Evolutionary conservation across 2,113 vertebrate species (phyloP).

Genomic region (Atherinomorus stipes): DNA sequence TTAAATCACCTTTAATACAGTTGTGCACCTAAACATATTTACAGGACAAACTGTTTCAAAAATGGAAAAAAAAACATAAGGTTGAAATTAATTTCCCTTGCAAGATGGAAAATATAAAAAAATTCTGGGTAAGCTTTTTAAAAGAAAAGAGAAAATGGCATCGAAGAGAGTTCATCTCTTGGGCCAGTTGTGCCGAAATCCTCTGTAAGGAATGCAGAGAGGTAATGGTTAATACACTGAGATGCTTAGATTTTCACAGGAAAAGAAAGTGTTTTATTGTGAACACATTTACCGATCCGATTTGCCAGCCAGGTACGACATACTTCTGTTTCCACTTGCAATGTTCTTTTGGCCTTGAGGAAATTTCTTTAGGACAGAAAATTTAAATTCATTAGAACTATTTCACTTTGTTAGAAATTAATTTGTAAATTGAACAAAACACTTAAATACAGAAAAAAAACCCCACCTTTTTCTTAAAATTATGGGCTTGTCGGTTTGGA

Average conservation of each 20-base stretch:
- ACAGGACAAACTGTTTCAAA: conserved; percentile 49
- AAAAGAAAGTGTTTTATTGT: background rate
- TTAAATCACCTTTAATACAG: conserved; percentile 70
- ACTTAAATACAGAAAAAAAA: background rate
- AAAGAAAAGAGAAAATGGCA: conserved; percentile 25
- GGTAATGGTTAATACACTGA: background rate
- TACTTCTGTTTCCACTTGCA: conserved; percentile 86
- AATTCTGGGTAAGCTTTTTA: background rate
- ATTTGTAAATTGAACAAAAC: background rate
- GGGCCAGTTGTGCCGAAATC: conserved; percentile 92
- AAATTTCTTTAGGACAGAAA: conserved; percentile 81
- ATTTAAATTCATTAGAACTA: background rate
- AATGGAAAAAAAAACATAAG: conserved; percentile 39
- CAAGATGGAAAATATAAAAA: background rate
- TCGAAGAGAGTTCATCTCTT: conserved; percentile 86
- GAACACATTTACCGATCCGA: conserved; percentile 85
- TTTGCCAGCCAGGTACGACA: conserved; percentile 89
- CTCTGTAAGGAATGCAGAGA: conserved; percentile 79
- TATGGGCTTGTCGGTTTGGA: conserved; percentile 82
- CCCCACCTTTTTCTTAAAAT: conserved; percentile 79
- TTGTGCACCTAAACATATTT: conserved; percentile 54
- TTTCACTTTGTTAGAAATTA: background rate
- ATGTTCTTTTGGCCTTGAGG: conserved; percentile 82
- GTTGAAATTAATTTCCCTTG: conserved; percentile 28
- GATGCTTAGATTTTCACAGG: conserved; percentile 2